Percentiles rank a stretch among this genome's conserved stretches.
These are phyloP conservation scores for Chloroceryle amazona DNA, from an alignment of 2,797 vertebrate genomes.

Conservation along the genomic window DNA sequence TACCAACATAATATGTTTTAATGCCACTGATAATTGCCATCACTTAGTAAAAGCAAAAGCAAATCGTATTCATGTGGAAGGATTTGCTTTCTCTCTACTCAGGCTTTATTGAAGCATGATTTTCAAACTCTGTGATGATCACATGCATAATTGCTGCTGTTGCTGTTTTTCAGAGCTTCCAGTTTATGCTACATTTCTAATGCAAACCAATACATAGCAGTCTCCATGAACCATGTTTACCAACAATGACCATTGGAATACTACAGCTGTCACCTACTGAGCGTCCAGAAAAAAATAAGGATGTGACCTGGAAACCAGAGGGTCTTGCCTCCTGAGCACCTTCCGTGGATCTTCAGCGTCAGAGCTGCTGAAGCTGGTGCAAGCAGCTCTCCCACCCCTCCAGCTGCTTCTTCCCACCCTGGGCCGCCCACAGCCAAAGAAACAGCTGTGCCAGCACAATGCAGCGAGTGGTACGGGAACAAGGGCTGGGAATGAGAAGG, in stretches of 20 bases:
- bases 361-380: background rate
- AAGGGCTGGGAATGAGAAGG: background rate
- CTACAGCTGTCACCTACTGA: rapidly evolving
- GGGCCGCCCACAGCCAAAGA: background rate
- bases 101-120: background rate
- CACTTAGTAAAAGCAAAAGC: background rate
- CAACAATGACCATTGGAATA: background rate
- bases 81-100: background rate
- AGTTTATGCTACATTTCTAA: background rate
- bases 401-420: background rate
- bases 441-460: conserved; percentile 11
- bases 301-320: rapidly evolving
- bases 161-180: background rate
- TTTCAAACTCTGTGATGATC: conserved; percentile 14
- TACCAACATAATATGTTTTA: conserved; percentile 12
- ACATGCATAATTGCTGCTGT: conserved; percentile 7
- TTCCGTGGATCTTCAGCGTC: rapidly evolving
- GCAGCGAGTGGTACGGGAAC: background rate
- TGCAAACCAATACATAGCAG: background rate
- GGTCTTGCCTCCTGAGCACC: background rate
- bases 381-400: background rate
- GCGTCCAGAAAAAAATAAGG: rapidly evolving
- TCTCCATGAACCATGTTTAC: rapidly evolving
- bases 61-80: background rate
- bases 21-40: background rate